Base-by-base conservation (phyloP, 1,140 invertebrate genomes). In the Drosophila chauvacae region DNA sequence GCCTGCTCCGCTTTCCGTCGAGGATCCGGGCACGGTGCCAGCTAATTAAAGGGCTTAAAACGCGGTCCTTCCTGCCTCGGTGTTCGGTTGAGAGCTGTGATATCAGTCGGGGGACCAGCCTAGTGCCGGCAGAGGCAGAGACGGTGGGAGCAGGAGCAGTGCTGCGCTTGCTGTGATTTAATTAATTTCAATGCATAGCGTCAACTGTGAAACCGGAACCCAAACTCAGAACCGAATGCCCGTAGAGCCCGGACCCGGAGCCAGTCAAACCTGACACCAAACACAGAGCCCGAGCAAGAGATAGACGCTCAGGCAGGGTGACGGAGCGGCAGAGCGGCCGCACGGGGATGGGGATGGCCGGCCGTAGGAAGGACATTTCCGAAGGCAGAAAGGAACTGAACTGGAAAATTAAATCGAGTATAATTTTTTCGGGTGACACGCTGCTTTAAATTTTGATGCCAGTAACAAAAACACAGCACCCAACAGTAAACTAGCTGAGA, bases 141-240 rank as follows among this genome's bases (percentile, higher is more conserved):
- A 39, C n/a, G 11, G 26, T 16, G 57, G 18, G 28, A 77, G 61
- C 76, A 64, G 47, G 39, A 77, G 48, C 76, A 72, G 55, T 70
- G 42, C 78, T 66, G 66, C 73, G 80, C 69, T 87, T 75, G 72
- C 87, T 84, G 87, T 87, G 87, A 91, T 91, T 91, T 91, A 91
- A 91, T 91, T 91, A 91, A 87, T 87, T 91, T 91, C 83, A 84
- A 91, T 84, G 87, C 87, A 91, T 84, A 91, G 91, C 87, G 77
- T 86, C 87, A 90, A 87, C 88, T 91, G 75, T 73, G 77, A 84
- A 91, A 91, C 85, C 85, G 78, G 85, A 88, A 85, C 81, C 84
- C 75, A 59, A 80, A 63, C 68, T 82, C 76, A 70, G 79, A 72
- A 65, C 79, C 60, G 28, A 56, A 69, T 70, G 33, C 65, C 48